Evolutionary conservation across 1,140 invertebrate genomes (phyloP).

Genomic region (Chironomus tepperi): DNA sequence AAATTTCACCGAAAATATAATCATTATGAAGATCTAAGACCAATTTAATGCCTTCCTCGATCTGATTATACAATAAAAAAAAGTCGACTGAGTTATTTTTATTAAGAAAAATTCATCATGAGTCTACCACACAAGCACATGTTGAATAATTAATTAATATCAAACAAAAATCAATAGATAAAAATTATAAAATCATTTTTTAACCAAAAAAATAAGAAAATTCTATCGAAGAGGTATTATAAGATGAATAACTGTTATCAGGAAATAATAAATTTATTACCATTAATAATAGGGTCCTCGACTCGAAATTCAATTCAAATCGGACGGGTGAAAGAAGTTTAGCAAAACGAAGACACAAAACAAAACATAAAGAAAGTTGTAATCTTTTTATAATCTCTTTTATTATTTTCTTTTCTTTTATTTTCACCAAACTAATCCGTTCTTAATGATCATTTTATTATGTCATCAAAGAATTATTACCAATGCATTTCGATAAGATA

Average conservation of each 20-base stretch:
- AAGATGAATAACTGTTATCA: constrained; percentile 15
- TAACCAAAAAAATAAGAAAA: neutral
- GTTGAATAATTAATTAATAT: constrained; percentile 7
- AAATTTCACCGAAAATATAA: too few species aligned
- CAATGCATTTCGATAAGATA: constrained; percentile 2
- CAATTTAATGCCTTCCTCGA: too few species aligned
- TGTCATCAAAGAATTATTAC: constrained; percentile 22
- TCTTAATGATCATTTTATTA: constrained; percentile 24
- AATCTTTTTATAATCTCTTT: neutral
- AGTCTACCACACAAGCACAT: neutral
- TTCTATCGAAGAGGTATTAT: neutral
- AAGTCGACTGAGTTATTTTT: too few species aligned
- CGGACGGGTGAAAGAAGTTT: neutral
- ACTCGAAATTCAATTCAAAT: neutral
- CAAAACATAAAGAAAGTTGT: constrained; percentile 17
- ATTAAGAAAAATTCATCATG: too few species aligned
- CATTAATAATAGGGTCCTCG: neutral
- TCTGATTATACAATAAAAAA: too few species aligned
- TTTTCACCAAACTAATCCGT: neutral
- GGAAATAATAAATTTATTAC: constrained; percentile 23
- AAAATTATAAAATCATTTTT: constrained; percentile 15
- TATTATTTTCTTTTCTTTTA: neutral
- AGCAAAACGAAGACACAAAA: neutral
- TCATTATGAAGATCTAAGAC: too few species aligned
- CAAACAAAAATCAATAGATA: constrained; percentile 14